Conservation (phyloP, 2,888 invertebrate species). For the Leistus spinibarbis region DNA sequence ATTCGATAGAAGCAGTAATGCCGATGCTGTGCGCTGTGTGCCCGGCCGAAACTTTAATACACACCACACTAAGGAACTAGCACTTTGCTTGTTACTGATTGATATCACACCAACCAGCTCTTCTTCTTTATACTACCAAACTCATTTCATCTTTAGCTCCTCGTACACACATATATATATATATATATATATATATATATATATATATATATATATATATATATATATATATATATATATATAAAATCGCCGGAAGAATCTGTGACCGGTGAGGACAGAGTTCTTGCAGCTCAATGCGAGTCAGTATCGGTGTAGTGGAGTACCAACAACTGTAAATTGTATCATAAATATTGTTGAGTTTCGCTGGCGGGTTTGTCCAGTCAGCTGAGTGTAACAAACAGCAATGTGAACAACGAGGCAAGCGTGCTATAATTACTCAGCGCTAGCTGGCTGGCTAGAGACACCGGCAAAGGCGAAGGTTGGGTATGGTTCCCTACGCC, state of each 20-base stretch:
- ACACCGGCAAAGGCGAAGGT: not conserved
- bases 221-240: too few species aligned
- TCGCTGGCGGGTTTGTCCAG: conserved; percentile 50
- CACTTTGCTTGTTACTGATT: not conserved
- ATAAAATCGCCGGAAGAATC: too few species aligned
- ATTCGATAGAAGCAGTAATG: conserved; percentile 12
- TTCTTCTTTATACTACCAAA: too few species aligned
- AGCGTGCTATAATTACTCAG: not conserved
- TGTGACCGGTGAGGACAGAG: too few species aligned
- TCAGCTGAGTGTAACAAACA: conserved; percentile 44
- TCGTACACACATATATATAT: too few species aligned
- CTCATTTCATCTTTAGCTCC: too few species aligned
- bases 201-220: too few species aligned
- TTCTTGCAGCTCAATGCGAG: too few species aligned
- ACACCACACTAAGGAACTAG: too few species aligned
- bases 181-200: too few species aligned
- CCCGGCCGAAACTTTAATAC: not conserved
- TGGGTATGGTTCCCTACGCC: conserved; percentile 14
- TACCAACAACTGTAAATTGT: conserved; percentile 46
- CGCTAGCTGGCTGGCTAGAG: conserved; percentile 16
- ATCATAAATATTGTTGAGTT: conserved; percentile 47
- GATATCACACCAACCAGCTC: conserved; percentile 14
- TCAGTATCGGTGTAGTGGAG: conserved; percentile 44
- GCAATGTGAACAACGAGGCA: not conserved
- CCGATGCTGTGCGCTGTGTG: not conserved